These are phyloP conservation scores for Poecilia wingei DNA, from an alignment of 2,797 vertebrate genomes.

Conservation along the genomic window DNA sequence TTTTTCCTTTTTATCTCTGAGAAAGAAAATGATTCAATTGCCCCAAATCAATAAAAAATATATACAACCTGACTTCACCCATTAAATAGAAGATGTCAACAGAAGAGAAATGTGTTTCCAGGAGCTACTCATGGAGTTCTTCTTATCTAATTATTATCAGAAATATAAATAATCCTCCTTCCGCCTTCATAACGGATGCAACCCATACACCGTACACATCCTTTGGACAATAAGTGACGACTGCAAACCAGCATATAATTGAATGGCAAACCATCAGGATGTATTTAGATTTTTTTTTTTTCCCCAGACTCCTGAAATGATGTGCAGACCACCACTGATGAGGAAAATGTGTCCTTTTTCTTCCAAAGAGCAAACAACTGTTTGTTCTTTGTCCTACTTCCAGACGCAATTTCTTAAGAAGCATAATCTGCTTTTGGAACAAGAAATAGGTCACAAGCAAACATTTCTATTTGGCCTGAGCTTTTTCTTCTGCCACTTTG, in stretches of 20 bases:
- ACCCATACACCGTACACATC: neutral
- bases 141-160: neutral
- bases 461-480: slow-evolving; percentile 23
- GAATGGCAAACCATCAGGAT: neutral
- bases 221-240: neutral
- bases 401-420: neutral
- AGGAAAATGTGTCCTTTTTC: neutral
- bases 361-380: neutral
- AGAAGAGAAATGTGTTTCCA: neutral
- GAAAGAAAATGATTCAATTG: neutral
- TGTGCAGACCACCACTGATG: slow-evolving; percentile 1
- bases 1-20: neutral
- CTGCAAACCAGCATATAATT: neutral
- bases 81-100: neutral
- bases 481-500: slow-evolving; percentile 14
- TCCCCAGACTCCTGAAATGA: neutral
- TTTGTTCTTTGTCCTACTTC: slow-evolving; percentile 18
- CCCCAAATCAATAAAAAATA: neutral
- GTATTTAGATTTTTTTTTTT: neutral
- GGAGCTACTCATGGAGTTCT: neutral
- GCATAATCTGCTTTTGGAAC: slow-evolving; percentile 4
- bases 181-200: neutral
- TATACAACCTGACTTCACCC: neutral
- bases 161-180: neutral
- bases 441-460: slow-evolving; percentile 7